Evolutionary conservation across 2,888 invertebrate species (phyloP).

Genomic region (Chouioia cunea): DNA sequence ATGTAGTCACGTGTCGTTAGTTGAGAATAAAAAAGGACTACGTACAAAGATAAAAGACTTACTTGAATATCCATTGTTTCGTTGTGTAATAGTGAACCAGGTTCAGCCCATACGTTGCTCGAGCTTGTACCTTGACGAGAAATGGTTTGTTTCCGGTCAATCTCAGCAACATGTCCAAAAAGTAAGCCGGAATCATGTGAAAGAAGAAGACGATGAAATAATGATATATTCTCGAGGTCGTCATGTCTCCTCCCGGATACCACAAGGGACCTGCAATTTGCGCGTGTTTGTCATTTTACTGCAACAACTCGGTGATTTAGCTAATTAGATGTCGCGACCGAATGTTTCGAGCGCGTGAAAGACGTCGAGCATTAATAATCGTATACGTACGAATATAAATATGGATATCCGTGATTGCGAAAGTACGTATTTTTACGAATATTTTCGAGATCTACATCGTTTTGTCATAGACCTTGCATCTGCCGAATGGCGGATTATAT

Average conservation of each 20-base stretch:
- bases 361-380: background rate
- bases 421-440: too few relatives aligned
- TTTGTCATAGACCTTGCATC: too few relatives aligned
- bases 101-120: conserved; percentile 74
- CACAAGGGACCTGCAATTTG: conserved; percentile 59
- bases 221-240: conserved; percentile 77
- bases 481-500: too few relatives aligned
- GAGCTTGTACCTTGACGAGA: conserved; percentile 76
- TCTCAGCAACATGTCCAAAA: conserved; percentile 78
- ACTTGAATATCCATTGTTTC: conserved; percentile 82
- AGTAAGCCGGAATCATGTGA: conserved; percentile 83
- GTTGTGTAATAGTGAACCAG: conserved; percentile 85
- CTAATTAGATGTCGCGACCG: background rate
- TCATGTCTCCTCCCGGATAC: conserved; percentile 77
- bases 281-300: too few relatives aligned
- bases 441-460: too few relatives aligned
- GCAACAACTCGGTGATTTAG: too few relatives aligned
- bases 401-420: too few relatives aligned
- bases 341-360: background rate
- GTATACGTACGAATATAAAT: too few relatives aligned
- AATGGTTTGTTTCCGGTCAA: conserved; percentile 81
- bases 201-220: conserved; percentile 77
- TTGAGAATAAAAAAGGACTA: too few relatives aligned
- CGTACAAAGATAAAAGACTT: conserved; percentile 33
- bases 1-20: too few relatives aligned